Base-by-base conservation (phyloP, 30 jellyfish, hydroid and myxozoan genomes). In the Clytia hemisphaerica region DNA sequence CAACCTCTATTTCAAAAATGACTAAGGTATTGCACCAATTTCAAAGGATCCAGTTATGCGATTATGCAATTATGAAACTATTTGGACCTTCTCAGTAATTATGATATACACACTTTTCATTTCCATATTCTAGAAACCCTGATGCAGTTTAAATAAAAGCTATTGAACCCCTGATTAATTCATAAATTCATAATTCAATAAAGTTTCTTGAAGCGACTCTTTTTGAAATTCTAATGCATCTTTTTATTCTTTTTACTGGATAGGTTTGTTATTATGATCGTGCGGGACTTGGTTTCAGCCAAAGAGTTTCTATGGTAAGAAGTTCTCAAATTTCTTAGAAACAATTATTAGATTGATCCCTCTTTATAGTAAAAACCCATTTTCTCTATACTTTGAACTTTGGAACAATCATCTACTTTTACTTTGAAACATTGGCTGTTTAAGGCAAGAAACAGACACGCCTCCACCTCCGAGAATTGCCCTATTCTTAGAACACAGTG, bases 241-340 rank as follows among this genome's bases (percentile, higher is more conserved):
- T 19, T 12, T 34, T 58, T 22, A 1, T 16, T 22, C n/a, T 34
- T 70, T n/a, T 24, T 53, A 35, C 58, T 67, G 28, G 51, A 3
- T 55, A 83, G 95, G 93, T 76, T 21, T 84, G 95, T 50, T 61
- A 71, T 19, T 84, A 76, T 40, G 95, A 84, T 54, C 77, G 95
- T 40, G 93, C 93, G 59, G 95, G 95, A 1, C 66, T 84, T 44
- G 95, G 95, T 2, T 77, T 67, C 53, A 84, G 95, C 63, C 93
- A 84, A 9, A 61, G 92, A 48, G 83, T 83, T 29, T 45, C 9
- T 24, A 58, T 38, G 78, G 94, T 82, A 54, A 45, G 79, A n/a
- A n/a, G n/a, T n/a, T n/a, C n/a, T n/a, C n/a, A n/a, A n/a, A n/a
- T n/a, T n/a, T n/a, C n/a, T n/a, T n/a, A n/a, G n/a, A n/a, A n/a